phyloP scores from a whole-genome alignment of 2,888 invertebrate genomes.

The Cerceris ruficornis region DNA sequence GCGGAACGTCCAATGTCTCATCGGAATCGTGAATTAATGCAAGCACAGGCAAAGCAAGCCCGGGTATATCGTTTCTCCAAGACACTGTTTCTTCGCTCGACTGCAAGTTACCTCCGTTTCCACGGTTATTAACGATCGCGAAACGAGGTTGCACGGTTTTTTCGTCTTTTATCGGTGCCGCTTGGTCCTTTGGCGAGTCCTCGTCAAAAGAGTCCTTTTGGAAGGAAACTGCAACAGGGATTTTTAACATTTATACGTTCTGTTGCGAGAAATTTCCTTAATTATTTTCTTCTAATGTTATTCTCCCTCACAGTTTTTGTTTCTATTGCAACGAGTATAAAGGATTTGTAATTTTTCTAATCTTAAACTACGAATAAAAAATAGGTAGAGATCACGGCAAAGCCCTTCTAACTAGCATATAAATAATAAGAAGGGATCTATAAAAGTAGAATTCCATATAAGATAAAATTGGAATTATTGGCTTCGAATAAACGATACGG shows the following conservation, averaged over 20 bases:
- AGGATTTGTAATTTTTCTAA: too few relatives aligned
- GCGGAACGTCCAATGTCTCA: constrained; percentile 60
- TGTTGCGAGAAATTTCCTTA: too few relatives aligned
- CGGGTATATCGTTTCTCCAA: constrained; percentile 66
- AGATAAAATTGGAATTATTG: too few relatives aligned
- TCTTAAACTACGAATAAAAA: too few relatives aligned
- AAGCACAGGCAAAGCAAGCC: constrained; percentile 42
- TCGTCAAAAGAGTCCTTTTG: constrained; percentile 77
- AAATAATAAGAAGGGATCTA: too few relatives aligned
- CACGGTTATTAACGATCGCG: constrained; percentile 42
- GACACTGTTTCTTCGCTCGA: constrained; percentile 44
- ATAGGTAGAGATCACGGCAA: too few relatives aligned
- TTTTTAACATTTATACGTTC: not conserved
- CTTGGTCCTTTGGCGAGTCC: constrained; percentile 45
- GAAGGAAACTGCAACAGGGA: constrained; percentile 73
- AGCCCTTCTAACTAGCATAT: too few relatives aligned
- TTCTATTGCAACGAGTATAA: too few relatives aligned
- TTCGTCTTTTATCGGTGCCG: constrained; percentile 55
- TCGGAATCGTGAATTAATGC: constrained; percentile 53
- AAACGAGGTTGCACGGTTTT: constrained; percentile 35
- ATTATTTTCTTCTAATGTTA: not conserved
- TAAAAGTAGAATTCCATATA: too few relatives aligned
- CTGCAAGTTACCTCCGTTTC: constrained; percentile 26
- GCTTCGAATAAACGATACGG: too few relatives aligned
- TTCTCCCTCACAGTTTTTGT: too few relatives aligned